These are phyloP conservation scores for Nebria brevicollis DNA, from an alignment of 2,888 invertebrate genomes.

Conservation along the genomic window DNA sequence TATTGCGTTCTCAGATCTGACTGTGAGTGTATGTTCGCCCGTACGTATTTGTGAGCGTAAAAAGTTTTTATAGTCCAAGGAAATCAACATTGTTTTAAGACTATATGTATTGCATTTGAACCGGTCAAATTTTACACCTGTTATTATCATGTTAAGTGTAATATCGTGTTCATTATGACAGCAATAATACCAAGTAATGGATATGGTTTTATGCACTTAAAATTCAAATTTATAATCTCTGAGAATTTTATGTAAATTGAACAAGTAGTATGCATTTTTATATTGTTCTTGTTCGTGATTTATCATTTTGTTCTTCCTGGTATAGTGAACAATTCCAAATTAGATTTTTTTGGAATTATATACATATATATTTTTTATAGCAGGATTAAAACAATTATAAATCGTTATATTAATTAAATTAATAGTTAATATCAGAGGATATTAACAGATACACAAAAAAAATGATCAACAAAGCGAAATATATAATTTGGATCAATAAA, in stretches of 20 bases:
- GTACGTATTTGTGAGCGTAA: background rate
- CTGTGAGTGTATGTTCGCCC: background rate
- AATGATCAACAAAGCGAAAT: background rate
- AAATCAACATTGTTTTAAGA: background rate
- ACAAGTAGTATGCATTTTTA: too few relatives aligned
- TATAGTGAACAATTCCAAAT: too few relatives aligned
- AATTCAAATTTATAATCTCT: background rate
- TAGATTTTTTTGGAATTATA: too few relatives aligned
- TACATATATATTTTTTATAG: too few relatives aligned
- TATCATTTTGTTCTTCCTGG: background rate
- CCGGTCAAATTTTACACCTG: background rate
- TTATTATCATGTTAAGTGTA: background rate
- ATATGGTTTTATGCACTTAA: background rate
- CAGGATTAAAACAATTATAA: too few relatives aligned
- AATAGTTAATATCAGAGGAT: background rate
- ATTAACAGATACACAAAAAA: background rate
- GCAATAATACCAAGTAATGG: background rate
- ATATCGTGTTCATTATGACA: background rate
- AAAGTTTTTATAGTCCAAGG: constrained; percentile 1
- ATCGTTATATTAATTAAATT: too few relatives aligned
- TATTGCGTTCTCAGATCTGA: background rate
- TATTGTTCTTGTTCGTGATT: background rate
- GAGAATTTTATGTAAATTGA: background rate
- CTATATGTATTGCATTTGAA: background rate
- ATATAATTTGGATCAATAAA: background rate